phyloP scores from a whole-genome alignment of 2,888 invertebrate species.

The Cheilosia impressa region DNA sequence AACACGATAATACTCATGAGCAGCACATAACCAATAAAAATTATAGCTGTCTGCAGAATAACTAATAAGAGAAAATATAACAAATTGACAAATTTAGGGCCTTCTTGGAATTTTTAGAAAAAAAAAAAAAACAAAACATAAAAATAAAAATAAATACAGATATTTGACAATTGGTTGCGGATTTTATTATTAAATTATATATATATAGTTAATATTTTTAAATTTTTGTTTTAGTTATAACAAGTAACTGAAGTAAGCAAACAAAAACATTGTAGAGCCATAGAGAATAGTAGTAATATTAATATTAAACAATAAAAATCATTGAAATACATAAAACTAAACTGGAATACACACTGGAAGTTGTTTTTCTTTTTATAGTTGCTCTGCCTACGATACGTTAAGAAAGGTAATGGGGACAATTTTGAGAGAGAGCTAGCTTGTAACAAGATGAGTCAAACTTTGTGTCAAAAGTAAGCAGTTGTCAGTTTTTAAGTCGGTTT shows the following conservation, averaged over 20 bases:
- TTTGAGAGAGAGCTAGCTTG: too few relatives aligned
- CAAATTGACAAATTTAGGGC: constrained; percentile 66
- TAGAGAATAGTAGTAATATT: constrained; percentile 61
- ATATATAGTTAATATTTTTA: constrained; percentile 64
- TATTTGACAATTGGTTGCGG: constrained; percentile 65
- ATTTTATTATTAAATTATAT: constrained; percentile 49
- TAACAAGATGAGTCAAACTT: too few relatives aligned
- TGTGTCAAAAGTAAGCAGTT: too few relatives aligned
- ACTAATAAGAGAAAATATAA: constrained; percentile 77
- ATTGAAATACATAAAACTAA: constrained; percentile 54
- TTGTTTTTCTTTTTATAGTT: neutral
- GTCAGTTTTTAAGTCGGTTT: too few relatives aligned
- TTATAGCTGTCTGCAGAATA: constrained; percentile 58
- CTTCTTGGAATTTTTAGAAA: constrained; percentile 52
- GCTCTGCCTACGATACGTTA: neutral
- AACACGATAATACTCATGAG: constrained; percentile 77
- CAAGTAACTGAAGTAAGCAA: constrained; percentile 32
- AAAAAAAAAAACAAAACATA: constrained; percentile 30
- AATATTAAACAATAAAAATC: constrained; percentile 57
- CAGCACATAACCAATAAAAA: constrained; percentile 72
- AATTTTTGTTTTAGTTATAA: constrained; percentile 51
- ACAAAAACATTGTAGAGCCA: constrained; percentile 56
- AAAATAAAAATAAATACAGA: constrained; percentile 69
- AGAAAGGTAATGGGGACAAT: too few relatives aligned
- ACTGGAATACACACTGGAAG: neutral